A percentile compares a stretch with the other conserved stretches of the same genome.
phyloP scores from a whole-genome alignment of 2,797 vertebrate genomes.

The Adrianichthys oophorus region DNA sequence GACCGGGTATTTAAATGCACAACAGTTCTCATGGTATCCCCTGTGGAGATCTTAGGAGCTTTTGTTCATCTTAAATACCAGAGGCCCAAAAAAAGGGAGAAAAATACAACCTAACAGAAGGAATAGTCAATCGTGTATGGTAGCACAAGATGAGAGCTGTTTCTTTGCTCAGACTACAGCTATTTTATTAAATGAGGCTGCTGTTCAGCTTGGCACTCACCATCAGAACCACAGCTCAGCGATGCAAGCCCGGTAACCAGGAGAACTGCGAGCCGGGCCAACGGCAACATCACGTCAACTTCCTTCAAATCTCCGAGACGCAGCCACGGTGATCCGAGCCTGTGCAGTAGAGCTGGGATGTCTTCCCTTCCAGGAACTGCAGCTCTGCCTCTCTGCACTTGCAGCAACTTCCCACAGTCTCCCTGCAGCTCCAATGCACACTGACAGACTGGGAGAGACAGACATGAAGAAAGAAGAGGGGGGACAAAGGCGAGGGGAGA shows the following conservation, averaged over 20 bases:
- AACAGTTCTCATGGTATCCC: constrained; percentile 38
- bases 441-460: constrained; percentile 75
- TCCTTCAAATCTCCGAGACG: constrained; percentile 59
- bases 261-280: constrained; percentile 56
- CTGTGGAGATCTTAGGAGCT: constrained; percentile 50
- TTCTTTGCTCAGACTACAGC: constrained; percentile 4
- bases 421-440: constrained; percentile 67
- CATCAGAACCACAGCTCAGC: constrained; percentile 52
- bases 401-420: constrained; percentile 63
- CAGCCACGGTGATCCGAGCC: constrained; percentile 36
- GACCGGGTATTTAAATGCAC: constrained; percentile 27
- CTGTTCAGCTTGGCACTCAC: constrained; percentile 59
- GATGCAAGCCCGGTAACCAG: constrained; percentile 66
- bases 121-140: constrained; percentile 1
- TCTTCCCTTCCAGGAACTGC: constrained; percentile 18
- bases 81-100: constrained; percentile 45
- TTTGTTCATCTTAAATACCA: constrained; percentile 57
- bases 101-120: constrained; percentile 5
- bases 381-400: constrained; percentile 33
- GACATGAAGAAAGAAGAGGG: constrained; percentile 48
- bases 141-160: no score
- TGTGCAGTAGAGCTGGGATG: constrained; percentile 36
- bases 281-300: constrained; percentile 49
- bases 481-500: constrained; percentile 38
- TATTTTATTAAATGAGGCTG: not conserved